Evolutionary conservation across 2,888 invertebrate species (phyloP).

Genomic region (Andrena haemorrhoa): DNA sequence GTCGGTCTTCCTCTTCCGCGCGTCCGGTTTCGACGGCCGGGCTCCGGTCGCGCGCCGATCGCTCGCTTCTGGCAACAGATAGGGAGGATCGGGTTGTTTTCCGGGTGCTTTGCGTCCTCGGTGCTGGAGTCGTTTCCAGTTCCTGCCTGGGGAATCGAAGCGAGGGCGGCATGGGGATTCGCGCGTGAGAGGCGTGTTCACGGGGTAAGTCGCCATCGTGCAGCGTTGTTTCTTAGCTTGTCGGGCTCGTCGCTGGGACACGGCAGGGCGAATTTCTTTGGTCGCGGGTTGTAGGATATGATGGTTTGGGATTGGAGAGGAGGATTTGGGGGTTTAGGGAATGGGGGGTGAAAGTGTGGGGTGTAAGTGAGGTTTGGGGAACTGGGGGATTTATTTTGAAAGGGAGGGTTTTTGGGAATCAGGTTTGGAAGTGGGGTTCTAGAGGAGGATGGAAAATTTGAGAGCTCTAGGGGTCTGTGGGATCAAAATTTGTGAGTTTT

Average conservation of each 20-base stretch:
- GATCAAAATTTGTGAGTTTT: background rate
- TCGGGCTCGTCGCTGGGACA: too few species aligned
- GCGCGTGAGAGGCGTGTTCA: conserved; percentile 55
- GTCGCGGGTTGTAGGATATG: too few species aligned
- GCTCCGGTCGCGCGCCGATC: too few species aligned
- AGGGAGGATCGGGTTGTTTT: too few species aligned
- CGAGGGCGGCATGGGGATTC: conserved; percentile 38
- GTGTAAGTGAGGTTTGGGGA: background rate
- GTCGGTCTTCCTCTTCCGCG: background rate
- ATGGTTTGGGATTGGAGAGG: too few species aligned
- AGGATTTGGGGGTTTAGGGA: too few species aligned
- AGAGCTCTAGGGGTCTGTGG: background rate
- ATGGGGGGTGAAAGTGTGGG: background rate
- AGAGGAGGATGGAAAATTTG: background rate
- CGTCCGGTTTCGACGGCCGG: too few species aligned
- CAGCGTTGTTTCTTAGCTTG: background rate
- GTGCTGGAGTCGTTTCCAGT: background rate
- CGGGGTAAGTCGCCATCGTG: conserved; percentile 60
- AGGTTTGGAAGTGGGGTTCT: background rate
- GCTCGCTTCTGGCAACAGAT: too few species aligned
- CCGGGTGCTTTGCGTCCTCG: too few species aligned
- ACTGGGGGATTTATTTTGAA: background rate
- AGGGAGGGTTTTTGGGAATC: background rate
- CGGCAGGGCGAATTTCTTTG: too few species aligned
- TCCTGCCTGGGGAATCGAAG: conserved; percentile 21